A percentile compares a stretch with the other conserved stretches of the same genome.
Evolutionary conservation across 2,888 invertebrate species (phyloP).

Genomic region (Watsonalla cultraria): DNA sequence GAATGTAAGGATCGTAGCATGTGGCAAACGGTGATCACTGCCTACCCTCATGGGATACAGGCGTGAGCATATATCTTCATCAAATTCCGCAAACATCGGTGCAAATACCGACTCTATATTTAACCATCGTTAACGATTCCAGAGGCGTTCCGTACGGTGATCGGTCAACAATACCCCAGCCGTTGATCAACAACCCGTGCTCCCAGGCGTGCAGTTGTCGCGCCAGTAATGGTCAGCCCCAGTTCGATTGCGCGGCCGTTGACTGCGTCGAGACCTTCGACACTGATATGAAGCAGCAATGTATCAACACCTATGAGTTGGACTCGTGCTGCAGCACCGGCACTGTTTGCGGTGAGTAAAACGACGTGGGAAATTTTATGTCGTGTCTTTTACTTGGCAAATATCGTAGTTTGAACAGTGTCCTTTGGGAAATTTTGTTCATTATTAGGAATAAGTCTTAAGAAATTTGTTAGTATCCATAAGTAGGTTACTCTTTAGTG

Average conservation of each 20-base stretch:
- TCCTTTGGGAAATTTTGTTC: too few species aligned
- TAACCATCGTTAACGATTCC: conserved; percentile 24
- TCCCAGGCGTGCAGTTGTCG: conserved; percentile 59
- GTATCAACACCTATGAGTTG: conserved; percentile 52
- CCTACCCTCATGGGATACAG: too few species aligned
- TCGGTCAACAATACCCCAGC: conserved; percentile 47
- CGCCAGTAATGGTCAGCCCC: conserved; percentile 33
- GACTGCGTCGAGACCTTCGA: conserved; percentile 64
- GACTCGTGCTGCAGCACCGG: conserved; percentile 62
- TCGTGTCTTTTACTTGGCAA: not conserved
- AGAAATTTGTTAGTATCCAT: too few species aligned
- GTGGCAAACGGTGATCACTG: too few species aligned
- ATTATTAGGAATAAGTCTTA: too few species aligned
- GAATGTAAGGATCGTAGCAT: too few species aligned
- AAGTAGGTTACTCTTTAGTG: too few species aligned
- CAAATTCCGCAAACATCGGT: not conserved
- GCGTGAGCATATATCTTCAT: too few species aligned
- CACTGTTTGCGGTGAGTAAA: conserved; percentile 56
- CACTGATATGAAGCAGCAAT: conserved; percentile 47
- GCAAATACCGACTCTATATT: not conserved
- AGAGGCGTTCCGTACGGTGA: conserved; percentile 55
- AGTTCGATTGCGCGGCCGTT: conserved; percentile 62
- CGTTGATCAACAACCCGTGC: conserved; percentile 53
- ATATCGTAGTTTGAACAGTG: too few species aligned
- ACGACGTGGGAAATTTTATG: not conserved